Conservation (phyloP, 30 jellyfish, hydroid and myxozoan genomes). For the Morbakka virulenta region DNA sequence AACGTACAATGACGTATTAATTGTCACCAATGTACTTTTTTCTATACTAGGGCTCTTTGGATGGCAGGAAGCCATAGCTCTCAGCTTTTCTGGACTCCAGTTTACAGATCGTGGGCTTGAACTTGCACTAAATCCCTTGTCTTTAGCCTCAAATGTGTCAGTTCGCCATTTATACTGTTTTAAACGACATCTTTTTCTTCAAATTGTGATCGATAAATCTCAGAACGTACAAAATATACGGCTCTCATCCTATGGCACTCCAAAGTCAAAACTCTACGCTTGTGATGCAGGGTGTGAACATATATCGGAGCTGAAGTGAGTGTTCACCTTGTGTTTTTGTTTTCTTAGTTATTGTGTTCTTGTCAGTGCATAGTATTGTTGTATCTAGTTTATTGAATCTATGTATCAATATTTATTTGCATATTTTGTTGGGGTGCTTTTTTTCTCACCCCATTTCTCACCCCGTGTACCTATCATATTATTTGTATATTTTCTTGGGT, state of each 20-base stretch:
- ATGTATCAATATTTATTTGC: no score
- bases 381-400: no score
- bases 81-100: slow-evolving; percentile 89
- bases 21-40: no score
- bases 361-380: no score
- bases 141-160: slow-evolving; percentile 82
- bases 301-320: slow-evolving; percentile 65
- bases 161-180: slow-evolving; percentile 59
- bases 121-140: slow-evolving; percentile 83
- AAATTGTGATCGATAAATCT: slow-evolving; percentile 49
- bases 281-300: slow-evolving; percentile 91
- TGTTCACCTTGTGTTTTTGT: no score
- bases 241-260: slow-evolving; percentile 13
- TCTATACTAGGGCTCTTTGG: slow-evolving; percentile 60
- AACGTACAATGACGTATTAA: no score
- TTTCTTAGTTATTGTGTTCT: no score
- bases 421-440: no score
- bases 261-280: slow-evolving; percentile 62
- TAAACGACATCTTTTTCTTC: slow-evolving; percentile 1
- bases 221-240: slow-evolving; percentile 39
- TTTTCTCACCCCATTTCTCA: no score
- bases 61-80: slow-evolving; percentile 66
- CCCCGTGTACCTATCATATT: no score
- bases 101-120: slow-evolving; percentile 69
- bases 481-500: no score